Evolutionary conservation across 2,888 invertebrate genomes (phyloP), one percentile per base, ranked within the genome.

Genomic region (Campoletis raptor): DNA sequence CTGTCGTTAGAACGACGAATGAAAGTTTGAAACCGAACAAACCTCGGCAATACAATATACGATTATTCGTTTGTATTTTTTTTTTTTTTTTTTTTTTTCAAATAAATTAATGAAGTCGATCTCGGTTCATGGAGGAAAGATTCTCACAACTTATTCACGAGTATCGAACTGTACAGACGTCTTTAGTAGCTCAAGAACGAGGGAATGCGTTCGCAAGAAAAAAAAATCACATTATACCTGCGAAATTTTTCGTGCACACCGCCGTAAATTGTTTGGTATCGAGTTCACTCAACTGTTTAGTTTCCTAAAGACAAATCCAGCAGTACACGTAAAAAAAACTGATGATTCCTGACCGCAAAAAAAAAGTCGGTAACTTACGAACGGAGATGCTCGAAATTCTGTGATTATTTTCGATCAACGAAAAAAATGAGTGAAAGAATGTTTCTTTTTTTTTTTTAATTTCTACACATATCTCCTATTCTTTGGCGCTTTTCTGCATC

Each of bases 401-500:
- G 0, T 40, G 54, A n/a, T 64, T 67, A 37, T 61, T 42, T 10
- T 84, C 54, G 66, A 84, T 54, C 69, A 76, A 74, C 79, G 82
- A 67, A 72, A 54, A 54, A 57, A 73, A 66, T 9, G 54, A 76
- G 61, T 5, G 45, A 42, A 45, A 40, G n/a, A 18, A 10, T n/a
- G n/a, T 18, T 54, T 18, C 21, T 37, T 52, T 40, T 21, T 54
- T 30, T 70, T 21, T 61, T 21, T 45, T 72, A 61, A 61, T 61
- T 12, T 12, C 69, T 90, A 94, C 70, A 93, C 93, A 85, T 93
- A 94, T 86, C 94, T 90, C 83, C 94, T 92, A 90, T 94, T 94
- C 91, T 93, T 94, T 91, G 94, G 94, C 48, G 92, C 90, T 89
- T 92, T 92, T 57, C 90, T 90, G 89, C 94, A 94, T 88, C 94